A percentile compares a stretch with the other conserved stretches of the same genome.
Conservation (phyloP, 1,140 invertebrate species). For the Neotoxoptera formosana region DNA sequence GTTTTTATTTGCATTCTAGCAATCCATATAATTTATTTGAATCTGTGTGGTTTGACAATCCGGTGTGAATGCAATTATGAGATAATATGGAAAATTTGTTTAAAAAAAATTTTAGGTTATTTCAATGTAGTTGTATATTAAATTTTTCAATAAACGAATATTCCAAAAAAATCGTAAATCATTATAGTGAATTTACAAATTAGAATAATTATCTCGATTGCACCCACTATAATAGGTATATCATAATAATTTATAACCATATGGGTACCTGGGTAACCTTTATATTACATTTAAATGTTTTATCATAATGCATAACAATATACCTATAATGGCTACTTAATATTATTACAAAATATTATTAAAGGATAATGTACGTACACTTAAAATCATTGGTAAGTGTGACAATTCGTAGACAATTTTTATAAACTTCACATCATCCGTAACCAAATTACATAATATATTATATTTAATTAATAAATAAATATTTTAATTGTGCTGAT, state of each 20-base stretch:
- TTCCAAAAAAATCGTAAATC: not conserved
- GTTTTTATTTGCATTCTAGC: constrained; percentile 29
- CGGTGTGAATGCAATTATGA: not conserved
- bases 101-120: not conserved
- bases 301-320: not conserved
- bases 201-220: not conserved
- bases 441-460: not conserved
- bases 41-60: not conserved
- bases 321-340: not conserved
- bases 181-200: not conserved
- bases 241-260: not conserved
- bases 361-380: not conserved
- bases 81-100: not conserved
- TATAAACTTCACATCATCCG: not conserved
- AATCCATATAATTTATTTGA: not conserved
- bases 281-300: not conserved
- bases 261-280: not conserved
- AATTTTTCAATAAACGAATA: not conserved
- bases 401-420: no score
- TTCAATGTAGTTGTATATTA: no score
- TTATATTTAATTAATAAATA: not conserved
- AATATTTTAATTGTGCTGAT: not conserved
- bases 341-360: not conserved
- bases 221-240: not conserved
- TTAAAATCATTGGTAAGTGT: not conserved